Conservation (phyloP, 2,797 vertebrate species). For the Sebastes hopkinsi region DNA sequence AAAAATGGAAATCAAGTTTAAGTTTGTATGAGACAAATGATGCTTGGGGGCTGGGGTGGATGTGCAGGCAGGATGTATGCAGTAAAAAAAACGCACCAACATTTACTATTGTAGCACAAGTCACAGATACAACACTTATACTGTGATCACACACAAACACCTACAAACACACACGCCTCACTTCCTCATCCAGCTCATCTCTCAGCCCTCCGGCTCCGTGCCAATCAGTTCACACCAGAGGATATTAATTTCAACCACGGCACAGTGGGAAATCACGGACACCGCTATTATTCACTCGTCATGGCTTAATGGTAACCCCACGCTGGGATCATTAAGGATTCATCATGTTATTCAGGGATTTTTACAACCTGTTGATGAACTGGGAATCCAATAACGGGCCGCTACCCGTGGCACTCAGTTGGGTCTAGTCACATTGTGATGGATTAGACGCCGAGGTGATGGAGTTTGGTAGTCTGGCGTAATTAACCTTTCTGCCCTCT, state of each 20-base stretch:
- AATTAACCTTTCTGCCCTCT: neutral
- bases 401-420: constrained; percentile 13
- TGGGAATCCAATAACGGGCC: constrained; percentile 23
- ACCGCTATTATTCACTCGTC: constrained; percentile 52
- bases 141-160: neutral
- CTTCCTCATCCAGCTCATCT: constrained; percentile 14
- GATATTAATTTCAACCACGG: constrained; percentile 57
- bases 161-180: neutral
- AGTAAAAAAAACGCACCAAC: neutral
- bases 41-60: neutral
- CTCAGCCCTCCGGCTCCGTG: constrained; percentile 34
- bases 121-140: neutral
- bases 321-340: constrained; percentile 53
- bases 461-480: neutral
- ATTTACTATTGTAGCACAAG: neutral
- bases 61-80: neutral
- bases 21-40: neutral
- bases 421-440: constrained; percentile 31
- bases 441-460: constrained; percentile 9
- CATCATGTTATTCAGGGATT: constrained; percentile 44
- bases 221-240: constrained; percentile 65
- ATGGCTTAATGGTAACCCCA: constrained; percentile 44
- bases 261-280: constrained; percentile 54
- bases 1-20: neutral
- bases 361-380: constrained; percentile 51